These are phyloP conservation scores for Diloba caeruleocephala DNA, from an alignment of 2,888 invertebrate species.

Conservation along the genomic window DNA sequence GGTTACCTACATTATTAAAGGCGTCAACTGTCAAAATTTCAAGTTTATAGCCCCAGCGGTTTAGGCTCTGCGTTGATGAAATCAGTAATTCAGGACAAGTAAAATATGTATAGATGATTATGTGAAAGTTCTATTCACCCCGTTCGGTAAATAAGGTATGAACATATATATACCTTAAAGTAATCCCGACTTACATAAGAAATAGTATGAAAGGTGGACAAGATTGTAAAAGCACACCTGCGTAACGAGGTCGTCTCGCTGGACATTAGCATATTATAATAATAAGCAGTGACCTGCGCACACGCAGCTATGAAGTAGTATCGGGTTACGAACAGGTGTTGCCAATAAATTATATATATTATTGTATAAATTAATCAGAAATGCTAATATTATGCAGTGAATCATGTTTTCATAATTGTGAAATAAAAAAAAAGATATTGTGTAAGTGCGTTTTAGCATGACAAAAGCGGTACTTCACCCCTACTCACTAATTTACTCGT, in stretches of 20 bases:
- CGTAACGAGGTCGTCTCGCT: conserved; percentile 55
- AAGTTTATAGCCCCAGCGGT: too few relatives aligned
- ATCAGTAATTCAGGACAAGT: too few relatives aligned
- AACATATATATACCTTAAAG: neutral
- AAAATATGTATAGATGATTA: too few relatives aligned
- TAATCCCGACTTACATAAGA: conserved; percentile 2
- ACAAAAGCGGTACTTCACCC: too few relatives aligned
- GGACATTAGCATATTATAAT: conserved; percentile 57
- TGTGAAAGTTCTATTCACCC: neutral
- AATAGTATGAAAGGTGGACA: conserved; percentile 20
- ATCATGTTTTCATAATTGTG: conserved; percentile 2
- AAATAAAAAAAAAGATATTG: too few relatives aligned
- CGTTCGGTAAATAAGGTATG: neutral
- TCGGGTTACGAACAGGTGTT: conserved; percentile 72
- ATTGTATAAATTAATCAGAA: conserved; percentile 1
- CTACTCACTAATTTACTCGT: too few relatives aligned
- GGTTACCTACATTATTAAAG: too few relatives aligned
- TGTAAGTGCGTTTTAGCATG: too few relatives aligned
- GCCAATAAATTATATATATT: conserved; percentile 56
- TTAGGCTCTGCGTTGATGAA: too few relatives aligned
- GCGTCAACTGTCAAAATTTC: too few relatives aligned
- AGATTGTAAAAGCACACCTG: conserved; percentile 58
- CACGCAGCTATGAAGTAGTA: conserved; percentile 50
- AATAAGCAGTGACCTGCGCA: conserved; percentile 36
- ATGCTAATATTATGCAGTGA: conserved; percentile 5